Evolutionary conservation across 2,113 vertebrate species (phyloP), one percentile per base, ranked within the genome.

Genomic region (Poeciliopsis occidentalis): DNA sequence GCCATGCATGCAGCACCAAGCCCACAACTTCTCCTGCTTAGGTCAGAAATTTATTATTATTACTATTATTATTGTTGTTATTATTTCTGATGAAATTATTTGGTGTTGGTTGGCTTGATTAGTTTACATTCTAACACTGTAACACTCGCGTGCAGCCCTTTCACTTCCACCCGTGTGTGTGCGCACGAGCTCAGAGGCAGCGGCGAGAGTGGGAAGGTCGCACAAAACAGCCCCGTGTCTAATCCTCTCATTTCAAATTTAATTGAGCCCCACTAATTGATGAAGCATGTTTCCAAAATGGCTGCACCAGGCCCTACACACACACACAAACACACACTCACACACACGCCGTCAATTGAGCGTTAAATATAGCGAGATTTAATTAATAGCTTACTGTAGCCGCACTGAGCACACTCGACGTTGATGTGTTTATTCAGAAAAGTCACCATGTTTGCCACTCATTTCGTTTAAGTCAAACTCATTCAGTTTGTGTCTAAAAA

Each of bases 1-100:
- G 81, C 94, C 92, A 71, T 95, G 96, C 91, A 85, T 32, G 74
- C 95, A 94, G 75, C 95, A 95, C 77, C 94, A 93, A 85, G 86
- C 95, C 26, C 94, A 95, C 64, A 94, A 91, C 86, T 97, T 97
- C 92, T 95, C 96, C 76, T 96, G 97, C 64, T 91, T 97, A 93
- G 95, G 98, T 99, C 92, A 97, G 96, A 89, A 37, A 60, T 15
- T 3, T 8, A 22, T 27, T 4, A 67, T 71, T 26, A 73, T 66
- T 67, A 24, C 71, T 39, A 44, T 67, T 29, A 64, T 62, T 26
- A 70, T 41, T 29, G 47, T 60, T 71, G 57, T 66, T 64, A 64
- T 60, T 72, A 64, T 47, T 68, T 26, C 63, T 13, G 27, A 27
- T 70, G 17, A 17, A 47, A 19, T 27, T 13, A 71, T 63, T 41